phyloP scores from a whole-genome alignment of 2,888 invertebrate genomes.

The Platypus cylindrus region DNA sequence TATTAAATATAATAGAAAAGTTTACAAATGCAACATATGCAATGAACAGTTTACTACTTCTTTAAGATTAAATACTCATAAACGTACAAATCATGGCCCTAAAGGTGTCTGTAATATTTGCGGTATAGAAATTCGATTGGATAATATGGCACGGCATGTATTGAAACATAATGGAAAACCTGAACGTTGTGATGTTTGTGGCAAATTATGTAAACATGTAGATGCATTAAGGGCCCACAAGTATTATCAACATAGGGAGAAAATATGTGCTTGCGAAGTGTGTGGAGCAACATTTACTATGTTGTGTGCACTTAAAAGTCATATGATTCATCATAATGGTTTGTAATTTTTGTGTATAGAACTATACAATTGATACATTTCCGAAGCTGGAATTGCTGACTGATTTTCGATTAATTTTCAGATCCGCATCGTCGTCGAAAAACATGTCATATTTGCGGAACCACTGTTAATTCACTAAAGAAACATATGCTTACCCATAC shows the following conservation, averaged over 20 bases:
- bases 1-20: slow-evolving; percentile 11
- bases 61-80: slow-evolving; percentile 18
- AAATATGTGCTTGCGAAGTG: slow-evolving; percentile 23
- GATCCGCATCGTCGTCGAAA: slow-evolving; percentile 24
- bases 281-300: slow-evolving; percentile 26
- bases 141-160: slow-evolving; percentile 17
- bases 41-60: slow-evolving; percentile 20
- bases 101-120: slow-evolving; percentile 28
- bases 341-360: slow-evolving; percentile 18
- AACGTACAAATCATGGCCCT: slow-evolving; percentile 19
- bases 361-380: slow-evolving; percentile 2
- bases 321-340: slow-evolving; percentile 24
- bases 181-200: slow-evolving; percentile 23
- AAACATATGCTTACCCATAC: slow-evolving; percentile 26
- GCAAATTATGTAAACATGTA: slow-evolving; percentile 25
- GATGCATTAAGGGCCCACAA: slow-evolving; percentile 26
- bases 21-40: slow-evolving; percentile 21
- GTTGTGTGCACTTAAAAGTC: slow-evolving; percentile 24
- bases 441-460: slow-evolving; percentile 25
- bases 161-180: slow-evolving; percentile 24
- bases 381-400: slow-evolving; percentile 1
- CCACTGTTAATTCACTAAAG: slow-evolving; percentile 23
- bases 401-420: slow-evolving; percentile 14
- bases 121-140: slow-evolving; percentile 22
- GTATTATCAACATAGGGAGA: slow-evolving; percentile 23